These are phyloP conservation scores for Sarcophaga rosellei DNA, from an alignment of 2,888 invertebrate genomes.

Conservation along the genomic window DNA sequence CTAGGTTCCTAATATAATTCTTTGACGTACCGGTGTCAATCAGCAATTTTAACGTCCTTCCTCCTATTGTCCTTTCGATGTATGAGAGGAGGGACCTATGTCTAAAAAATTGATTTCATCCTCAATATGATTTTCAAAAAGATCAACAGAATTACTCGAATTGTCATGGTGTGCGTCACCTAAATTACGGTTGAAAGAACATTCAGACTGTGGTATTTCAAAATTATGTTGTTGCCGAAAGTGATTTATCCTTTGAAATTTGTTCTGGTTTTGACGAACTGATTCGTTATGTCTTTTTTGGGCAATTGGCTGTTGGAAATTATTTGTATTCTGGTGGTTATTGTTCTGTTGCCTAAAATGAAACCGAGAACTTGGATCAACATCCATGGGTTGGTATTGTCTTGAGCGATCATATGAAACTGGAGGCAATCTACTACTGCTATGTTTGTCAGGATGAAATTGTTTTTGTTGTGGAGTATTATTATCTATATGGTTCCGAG, in stretches of 20 bases:
- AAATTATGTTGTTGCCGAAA: conserved; percentile 8
- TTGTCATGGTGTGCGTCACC: neutral
- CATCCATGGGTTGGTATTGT: conserved; percentile 27
- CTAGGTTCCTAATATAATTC: conserved; percentile 46
- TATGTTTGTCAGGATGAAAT: neutral
- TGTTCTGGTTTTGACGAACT: neutral
- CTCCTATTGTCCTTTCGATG: conserved; percentile 27
- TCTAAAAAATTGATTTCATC: neutral
- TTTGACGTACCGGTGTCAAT: conserved; percentile 12
- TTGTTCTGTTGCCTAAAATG: conserved; percentile 20
- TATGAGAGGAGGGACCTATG: neutral
- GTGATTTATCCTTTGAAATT: conserved; percentile 15
- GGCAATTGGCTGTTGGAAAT: neutral
- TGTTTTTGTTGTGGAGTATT: neutral
- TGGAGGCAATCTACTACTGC: neutral
- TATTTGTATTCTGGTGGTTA: conserved; percentile 4
- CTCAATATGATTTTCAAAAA: neutral
- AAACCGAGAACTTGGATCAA: conserved; percentile 31
- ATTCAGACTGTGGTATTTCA: neutral
- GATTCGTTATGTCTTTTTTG: neutral
- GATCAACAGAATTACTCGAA: neutral
- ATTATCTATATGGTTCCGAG: neutral
- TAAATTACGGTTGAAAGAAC: neutral
- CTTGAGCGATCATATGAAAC: neutral
- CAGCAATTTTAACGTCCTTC: conserved; percentile 8